Evolutionary conservation across 2,113 vertebrate species (phyloP).

Genomic region (Halcyon senegalensis): DNA sequence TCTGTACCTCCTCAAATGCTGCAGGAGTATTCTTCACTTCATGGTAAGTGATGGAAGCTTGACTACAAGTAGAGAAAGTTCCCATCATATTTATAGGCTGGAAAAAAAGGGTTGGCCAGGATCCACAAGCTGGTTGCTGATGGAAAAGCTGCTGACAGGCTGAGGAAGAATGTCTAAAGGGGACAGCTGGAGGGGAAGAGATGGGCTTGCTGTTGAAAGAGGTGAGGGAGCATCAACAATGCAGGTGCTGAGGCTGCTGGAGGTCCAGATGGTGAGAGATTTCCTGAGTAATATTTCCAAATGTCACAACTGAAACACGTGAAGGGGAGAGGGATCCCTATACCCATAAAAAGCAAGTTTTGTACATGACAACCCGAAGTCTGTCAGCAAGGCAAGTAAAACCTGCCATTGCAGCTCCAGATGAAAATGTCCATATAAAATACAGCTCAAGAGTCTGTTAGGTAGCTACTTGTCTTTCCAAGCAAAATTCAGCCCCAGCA

Average conservation of each 20-base stretch:
- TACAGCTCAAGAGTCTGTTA: not conserved
- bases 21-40: not conserved
- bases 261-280: not conserved
- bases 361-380: not conserved
- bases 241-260: slow-evolving; percentile 5
- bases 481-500: not conserved
- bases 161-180: not conserved
- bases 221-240: not conserved
- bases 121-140: not conserved
- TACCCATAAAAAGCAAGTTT: not conserved
- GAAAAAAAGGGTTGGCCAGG: not conserved
- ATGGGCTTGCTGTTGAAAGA: not conserved
- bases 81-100: not conserved
- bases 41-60: not conserved
- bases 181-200: not conserved
- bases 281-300: slow-evolving; percentile 14
- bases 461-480: not conserved
- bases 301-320: not conserved
- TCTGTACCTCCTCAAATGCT: not conserved
- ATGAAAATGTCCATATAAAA: not conserved
- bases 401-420: not conserved
- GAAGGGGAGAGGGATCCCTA: not conserved
- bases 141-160: not conserved
- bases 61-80: not conserved
- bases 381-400: not conserved